A percentile compares a stretch with the other conserved stretches of the same genome.
Conservation (phyloP, 2,113 vertebrate genomes). For the Callocephalon fimbriatum region DNA sequence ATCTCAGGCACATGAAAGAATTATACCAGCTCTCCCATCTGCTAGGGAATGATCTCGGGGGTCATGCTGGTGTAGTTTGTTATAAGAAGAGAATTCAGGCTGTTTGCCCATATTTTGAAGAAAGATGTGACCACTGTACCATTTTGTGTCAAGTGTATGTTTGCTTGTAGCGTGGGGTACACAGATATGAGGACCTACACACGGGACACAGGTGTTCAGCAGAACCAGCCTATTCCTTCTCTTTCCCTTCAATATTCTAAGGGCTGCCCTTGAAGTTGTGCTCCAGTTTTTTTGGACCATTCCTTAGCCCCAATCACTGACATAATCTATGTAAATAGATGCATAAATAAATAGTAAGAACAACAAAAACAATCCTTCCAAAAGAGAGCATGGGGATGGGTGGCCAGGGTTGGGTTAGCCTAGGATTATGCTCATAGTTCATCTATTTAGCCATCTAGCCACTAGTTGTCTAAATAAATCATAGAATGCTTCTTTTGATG, state of each 20-base stretch:
- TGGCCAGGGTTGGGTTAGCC: neutral
- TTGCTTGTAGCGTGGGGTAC: fast-evolving
- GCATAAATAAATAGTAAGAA: neutral
- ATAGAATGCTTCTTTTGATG: neutral
- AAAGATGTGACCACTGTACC: neutral
- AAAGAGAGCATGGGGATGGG: neutral
- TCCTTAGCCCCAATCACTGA: neutral
- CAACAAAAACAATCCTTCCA: neutral
- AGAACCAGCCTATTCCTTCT: neutral
- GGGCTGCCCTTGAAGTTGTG: neutral
- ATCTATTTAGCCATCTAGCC: neutral
- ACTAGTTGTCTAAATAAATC: neutral
- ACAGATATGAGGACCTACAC: neutral
- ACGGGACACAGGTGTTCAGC: neutral
- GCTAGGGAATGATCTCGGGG: neutral
- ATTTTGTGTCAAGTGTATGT: neutral
- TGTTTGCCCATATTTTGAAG: neutral
- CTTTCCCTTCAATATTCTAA: neutral
- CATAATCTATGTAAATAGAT: neutral
- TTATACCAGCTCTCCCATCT: neutral
- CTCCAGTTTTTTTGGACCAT: neutral
- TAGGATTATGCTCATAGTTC: neutral
- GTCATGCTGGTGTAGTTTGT: neutral
- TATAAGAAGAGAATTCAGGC: neutral
- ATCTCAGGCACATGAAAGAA: neutral